Conservation (phyloP, 2,797 vertebrate genomes). For the Sebastes ruberrimus region DNA sequence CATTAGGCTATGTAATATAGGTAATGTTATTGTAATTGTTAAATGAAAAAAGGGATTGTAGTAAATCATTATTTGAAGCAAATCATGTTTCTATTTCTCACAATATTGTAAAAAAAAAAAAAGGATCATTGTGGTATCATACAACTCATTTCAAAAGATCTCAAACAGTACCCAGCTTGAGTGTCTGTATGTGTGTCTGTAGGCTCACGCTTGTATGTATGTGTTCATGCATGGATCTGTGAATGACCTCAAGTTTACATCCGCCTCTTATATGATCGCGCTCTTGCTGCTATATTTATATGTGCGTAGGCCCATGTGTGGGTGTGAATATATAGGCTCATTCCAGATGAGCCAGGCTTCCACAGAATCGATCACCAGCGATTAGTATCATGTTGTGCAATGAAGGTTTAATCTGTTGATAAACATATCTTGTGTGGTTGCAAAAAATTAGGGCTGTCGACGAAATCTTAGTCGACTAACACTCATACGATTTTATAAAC, state of each 20-base stretch:
- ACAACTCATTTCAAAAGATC: neutral
- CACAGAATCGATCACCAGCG: neutral
- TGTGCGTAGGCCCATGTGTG: constrained; percentile 17
- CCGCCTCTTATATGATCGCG: neutral
- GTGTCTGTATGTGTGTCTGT: neutral
- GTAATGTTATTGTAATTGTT: neutral
- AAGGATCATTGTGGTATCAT: neutral
- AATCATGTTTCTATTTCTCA: neutral
- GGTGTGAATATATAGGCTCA: constrained; percentile 32
- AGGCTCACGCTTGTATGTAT: neutral
- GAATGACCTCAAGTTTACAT: constrained; percentile 37
- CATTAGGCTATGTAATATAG: neutral
- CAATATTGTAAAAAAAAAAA: neutral
- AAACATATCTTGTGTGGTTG: neutral
- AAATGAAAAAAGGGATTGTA: neutral
- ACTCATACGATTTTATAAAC: neutral
- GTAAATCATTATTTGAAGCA: neutral
- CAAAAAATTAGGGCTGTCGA: too few species aligned
- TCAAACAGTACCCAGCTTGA: neutral
- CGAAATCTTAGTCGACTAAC: neutral
- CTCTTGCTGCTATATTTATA: constrained; percentile 44
- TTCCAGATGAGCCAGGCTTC: neutral
- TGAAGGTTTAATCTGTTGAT: neutral
- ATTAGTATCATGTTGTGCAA: neutral
- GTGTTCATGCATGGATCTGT: constrained; percentile 11